Percentiles rank a stretch among this genome's conserved stretches.
Conservation (phyloP, 92 coral and sea anemone species). For the Chrysogorgia sp. region DNA sequence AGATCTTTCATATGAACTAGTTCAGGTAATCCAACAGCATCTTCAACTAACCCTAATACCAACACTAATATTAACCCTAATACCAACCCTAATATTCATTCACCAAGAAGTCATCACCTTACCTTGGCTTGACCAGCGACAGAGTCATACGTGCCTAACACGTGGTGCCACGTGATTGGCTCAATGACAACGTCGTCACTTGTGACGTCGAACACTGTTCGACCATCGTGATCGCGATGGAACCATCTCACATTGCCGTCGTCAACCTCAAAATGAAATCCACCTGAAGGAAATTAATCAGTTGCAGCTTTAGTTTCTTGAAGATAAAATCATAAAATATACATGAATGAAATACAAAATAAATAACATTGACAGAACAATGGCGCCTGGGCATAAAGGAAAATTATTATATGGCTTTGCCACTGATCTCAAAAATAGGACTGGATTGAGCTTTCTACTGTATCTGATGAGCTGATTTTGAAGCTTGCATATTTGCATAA, state of each 20-base stretch:
- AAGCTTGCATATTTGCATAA: too few relatives aligned
- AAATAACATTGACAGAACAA: background rate
- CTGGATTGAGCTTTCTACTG: too few relatives aligned
- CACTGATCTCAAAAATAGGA: too few relatives aligned
- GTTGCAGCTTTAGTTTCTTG: background rate
- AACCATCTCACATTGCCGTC: constrained; percentile 96
- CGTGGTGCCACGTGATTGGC: constrained; percentile 86
- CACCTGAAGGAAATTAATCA: constrained; percentile 58
- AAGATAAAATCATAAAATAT: background rate
- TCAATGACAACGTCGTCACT: constrained; percentile 69
- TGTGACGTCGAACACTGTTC: constrained; percentile 75
- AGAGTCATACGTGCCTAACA: constrained; percentile 82
- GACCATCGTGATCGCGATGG: constrained; percentile 74
- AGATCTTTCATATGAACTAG: too few relatives aligned
- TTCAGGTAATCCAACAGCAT: too few relatives aligned
- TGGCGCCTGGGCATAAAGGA: too few relatives aligned
- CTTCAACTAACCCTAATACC: too few relatives aligned
- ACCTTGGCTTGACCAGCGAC: constrained; percentile 81
- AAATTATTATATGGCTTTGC: too few relatives aligned
- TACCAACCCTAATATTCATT: too few relatives aligned
- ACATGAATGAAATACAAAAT: background rate
- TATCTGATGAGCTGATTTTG: too few relatives aligned
- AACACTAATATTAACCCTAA: too few relatives aligned
- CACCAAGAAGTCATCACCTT: too few relatives aligned
- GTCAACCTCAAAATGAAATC: constrained; percentile 94